phyloP scores from a whole-genome alignment of 1,140 invertebrate genomes.

The Drosophila parabipectinata region DNA sequence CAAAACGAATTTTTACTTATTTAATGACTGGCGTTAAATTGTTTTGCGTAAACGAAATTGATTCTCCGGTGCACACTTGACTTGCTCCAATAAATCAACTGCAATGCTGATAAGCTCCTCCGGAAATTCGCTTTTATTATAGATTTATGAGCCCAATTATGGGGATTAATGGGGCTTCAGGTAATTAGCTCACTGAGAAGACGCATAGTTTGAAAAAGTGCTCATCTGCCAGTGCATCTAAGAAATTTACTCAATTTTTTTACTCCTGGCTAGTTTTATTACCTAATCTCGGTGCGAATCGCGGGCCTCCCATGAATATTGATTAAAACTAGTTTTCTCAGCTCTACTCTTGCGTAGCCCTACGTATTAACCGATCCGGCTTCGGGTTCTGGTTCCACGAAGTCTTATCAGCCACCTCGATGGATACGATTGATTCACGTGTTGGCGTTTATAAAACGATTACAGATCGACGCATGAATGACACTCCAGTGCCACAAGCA shows the following conservation, averaged over 20 bases:
- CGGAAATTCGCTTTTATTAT: conserved; percentile 31
- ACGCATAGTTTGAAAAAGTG: conserved; percentile 17
- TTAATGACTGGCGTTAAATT: conserved; percentile 41
- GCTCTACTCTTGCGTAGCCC: no score
- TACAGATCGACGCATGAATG: conserved; percentile 47
- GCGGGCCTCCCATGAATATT: conserved; percentile 31
- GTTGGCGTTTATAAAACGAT: conserved; percentile 75
- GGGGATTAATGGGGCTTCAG: not conserved
- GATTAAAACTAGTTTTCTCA: conserved; percentile 23
- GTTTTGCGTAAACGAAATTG: conserved; percentile 24
- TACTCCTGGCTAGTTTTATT: not conserved
- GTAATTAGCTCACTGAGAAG: conserved; percentile 14
- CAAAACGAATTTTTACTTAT: conserved; percentile 33
- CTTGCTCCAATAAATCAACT: conserved; percentile 63
- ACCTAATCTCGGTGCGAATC: conserved; percentile 7
- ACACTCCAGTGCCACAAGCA: conserved; percentile 59
- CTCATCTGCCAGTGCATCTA: conserved; percentile 1
- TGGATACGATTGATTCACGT: conserved; percentile 52
- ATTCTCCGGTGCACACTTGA: conserved; percentile 43
- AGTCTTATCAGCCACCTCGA: conserved; percentile 46
- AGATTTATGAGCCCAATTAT: conserved; percentile 7
- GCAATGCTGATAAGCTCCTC: conserved; percentile 45
- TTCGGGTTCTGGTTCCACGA: conserved; percentile 30
- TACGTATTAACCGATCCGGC: not conserved
- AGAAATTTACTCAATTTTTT: conserved; percentile 14